phyloP scores from a whole-genome alignment of 2,888 invertebrate species.

The Cephalotes varians region DNA sequence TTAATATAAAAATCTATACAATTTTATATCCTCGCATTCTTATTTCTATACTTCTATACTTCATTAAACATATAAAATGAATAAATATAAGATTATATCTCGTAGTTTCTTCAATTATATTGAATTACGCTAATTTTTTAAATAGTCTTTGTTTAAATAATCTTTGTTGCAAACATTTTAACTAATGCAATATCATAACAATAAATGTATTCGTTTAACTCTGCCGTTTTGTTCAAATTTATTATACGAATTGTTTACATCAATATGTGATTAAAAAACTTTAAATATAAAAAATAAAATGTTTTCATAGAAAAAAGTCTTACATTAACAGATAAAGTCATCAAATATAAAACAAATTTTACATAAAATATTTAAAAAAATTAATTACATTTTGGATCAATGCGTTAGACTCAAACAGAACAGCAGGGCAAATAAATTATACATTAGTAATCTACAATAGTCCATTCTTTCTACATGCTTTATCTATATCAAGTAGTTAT shows the following conservation, averaged over 20 bases:
- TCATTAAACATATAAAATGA: background rate
- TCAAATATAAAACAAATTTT: no score
- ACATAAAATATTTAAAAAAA: no score
- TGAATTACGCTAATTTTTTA: background rate
- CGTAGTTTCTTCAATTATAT: background rate
- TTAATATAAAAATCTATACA: background rate
- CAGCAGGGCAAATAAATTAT: background rate
- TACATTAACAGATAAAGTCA: no score
- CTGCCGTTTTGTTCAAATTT: no score
- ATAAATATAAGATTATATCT: background rate
- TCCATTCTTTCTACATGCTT: background rate
- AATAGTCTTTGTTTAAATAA: background rate
- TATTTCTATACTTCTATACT: background rate
- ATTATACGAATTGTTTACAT: no score
- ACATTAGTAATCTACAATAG: background rate
- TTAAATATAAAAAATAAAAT: no score
- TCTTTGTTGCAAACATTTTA: background rate
- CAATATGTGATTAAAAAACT: no score
- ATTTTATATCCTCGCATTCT: background rate
- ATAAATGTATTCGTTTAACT: constrained; percentile 10
- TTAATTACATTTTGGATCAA: no score
- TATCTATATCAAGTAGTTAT: constrained; percentile 12
- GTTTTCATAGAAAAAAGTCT: no score
- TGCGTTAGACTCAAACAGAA: no score
- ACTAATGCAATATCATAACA: background rate